Evolutionary conservation across 1,140 invertebrate genomes (phyloP), one percentile per base, ranked within the genome.

Genomic region (Cephus cinctus): DNA sequence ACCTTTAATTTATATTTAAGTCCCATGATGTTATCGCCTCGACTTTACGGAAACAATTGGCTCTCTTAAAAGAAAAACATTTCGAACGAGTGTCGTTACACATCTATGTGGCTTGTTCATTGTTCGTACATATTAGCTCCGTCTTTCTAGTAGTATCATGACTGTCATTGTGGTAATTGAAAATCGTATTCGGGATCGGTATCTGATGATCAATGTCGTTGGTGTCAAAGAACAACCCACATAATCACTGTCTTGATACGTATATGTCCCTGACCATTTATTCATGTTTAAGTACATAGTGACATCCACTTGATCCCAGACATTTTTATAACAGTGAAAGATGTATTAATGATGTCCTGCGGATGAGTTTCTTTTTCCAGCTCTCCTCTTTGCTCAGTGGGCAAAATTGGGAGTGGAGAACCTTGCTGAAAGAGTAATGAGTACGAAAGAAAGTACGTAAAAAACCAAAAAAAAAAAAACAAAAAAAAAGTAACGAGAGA

Each of bases 361-460:
- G 73, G 69, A 74, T 75, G 70, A 73, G 69, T 75, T 77, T 81
- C 79, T 79, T 81, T 82, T 83, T 86, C 83, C 86, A 86, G 85
- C 84, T 88, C 86, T 88, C 86, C 87, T 89, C 87, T 88, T 88
- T 88, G 86, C 87, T 87, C 82, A 79, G 80, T 74, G 78, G 80
- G 81, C 81, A 82, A 83, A 83, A 82, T 81, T 81, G 80, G 80
- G 79, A 81, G 75, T 78, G 75, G 74, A 77, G 70, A 76, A 75
- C 57, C 67, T 74, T 75, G 64, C 63, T 67, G 71, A 47, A 9
- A 5, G 23, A 42, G 31, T 52, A 40, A 31, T 30, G n/a, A n/a
- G n/a, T n/a, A n/a, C n/a, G 39, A 41, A 52, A 43, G 34, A 19
- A 14, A 31, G 16, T 32, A n/a, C 15, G 25, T 11, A 20, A 15